Conservation (phyloP, 2,888 invertebrate species). For the Patella caerulea region DNA sequence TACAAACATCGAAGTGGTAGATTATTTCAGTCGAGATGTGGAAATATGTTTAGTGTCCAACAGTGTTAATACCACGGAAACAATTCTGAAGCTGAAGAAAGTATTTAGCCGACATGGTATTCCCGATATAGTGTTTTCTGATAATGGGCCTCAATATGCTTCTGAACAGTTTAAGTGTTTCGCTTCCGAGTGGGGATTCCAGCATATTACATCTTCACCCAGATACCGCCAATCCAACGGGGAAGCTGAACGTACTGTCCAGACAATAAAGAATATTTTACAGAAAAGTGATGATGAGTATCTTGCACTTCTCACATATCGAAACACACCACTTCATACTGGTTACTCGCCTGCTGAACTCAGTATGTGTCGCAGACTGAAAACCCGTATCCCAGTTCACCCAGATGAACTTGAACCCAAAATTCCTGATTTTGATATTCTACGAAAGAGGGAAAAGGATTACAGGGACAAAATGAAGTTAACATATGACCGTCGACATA, state of each 20-base stretch:
- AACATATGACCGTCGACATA: not conserved
- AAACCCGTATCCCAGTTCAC: slow-evolving; percentile 13
- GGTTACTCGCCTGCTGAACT: slow-evolving; percentile 31
- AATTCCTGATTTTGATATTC: not conserved
- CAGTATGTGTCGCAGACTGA: slow-evolving; percentile 24
- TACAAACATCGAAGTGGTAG: not conserved
- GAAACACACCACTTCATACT: slow-evolving; percentile 34
- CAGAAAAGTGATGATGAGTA: slow-evolving; percentile 28
- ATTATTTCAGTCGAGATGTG: too few relatives aligned
- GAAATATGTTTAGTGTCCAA: not conserved
- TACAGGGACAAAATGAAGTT: not conserved
- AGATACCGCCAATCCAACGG: slow-evolving; percentile 32
- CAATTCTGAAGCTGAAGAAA: not conserved
- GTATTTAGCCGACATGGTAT: slow-evolving; percentile 20
- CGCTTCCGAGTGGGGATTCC: slow-evolving; percentile 23
- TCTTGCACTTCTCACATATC: slow-evolving; percentile 25
- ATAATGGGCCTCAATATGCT: slow-evolving; percentile 25
- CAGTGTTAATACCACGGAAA: not conserved
- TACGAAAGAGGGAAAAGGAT: not conserved
- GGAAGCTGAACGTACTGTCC: slow-evolving; percentile 27
- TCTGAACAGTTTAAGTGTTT: slow-evolving; percentile 24
- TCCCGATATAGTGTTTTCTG: slow-evolving; percentile 20
- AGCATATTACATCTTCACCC: slow-evolving; percentile 24
- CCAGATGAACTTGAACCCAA: not conserved
- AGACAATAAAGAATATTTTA: slow-evolving; percentile 31